Percentiles rank a stretch among this genome's conserved stretches.
These are phyloP conservation scores for Apostichopus leukothele DNA, from an alignment of 53 echinoderm and acorn worm species.

Conservation along the genomic window DNA sequence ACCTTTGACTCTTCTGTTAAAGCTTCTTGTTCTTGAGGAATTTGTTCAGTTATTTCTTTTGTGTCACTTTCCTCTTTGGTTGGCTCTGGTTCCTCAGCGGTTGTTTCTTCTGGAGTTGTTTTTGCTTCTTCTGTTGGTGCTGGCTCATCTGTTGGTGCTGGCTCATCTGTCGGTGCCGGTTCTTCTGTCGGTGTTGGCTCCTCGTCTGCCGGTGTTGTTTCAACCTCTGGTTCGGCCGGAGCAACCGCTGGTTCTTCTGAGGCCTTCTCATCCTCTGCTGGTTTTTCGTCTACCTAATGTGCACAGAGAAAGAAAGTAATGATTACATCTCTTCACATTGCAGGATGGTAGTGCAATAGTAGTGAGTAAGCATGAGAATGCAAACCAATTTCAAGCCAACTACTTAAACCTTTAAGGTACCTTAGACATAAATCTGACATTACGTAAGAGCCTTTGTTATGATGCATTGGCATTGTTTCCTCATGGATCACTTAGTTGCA, in stretches of 20 bases:
- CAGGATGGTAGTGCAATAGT: too few species aligned
- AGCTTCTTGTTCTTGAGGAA: background rate
- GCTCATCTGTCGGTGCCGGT: background rate
- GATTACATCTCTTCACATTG: background rate
- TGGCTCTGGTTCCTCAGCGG: background rate
- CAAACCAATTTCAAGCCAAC: too few species aligned
- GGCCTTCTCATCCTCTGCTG: conserved; percentile 53
- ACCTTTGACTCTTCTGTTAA: background rate
- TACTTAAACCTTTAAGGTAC: too few species aligned
- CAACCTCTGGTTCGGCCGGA: conserved; percentile 30
- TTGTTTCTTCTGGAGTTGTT: background rate
- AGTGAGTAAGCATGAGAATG: too few species aligned
- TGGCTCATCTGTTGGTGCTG: background rate
- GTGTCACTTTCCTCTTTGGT: background rate
- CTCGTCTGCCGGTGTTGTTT: conserved; percentile 27
- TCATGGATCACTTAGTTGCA: too few species aligned
- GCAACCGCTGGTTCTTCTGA: conserved; percentile 46
- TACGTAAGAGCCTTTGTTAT: too few species aligned
- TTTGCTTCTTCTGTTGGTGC: background rate
- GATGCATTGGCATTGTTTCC: too few species aligned
- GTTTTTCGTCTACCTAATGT: conserved; percentile 49
- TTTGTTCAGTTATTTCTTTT: background rate
- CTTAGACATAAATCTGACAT: too few species aligned
- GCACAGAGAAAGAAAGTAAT: background rate
- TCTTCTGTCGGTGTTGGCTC: conserved; percentile 30